These are phyloP conservation scores for Argentina silus DNA, from an alignment of 2,797 vertebrate species.

Conservation along the genomic window DNA sequence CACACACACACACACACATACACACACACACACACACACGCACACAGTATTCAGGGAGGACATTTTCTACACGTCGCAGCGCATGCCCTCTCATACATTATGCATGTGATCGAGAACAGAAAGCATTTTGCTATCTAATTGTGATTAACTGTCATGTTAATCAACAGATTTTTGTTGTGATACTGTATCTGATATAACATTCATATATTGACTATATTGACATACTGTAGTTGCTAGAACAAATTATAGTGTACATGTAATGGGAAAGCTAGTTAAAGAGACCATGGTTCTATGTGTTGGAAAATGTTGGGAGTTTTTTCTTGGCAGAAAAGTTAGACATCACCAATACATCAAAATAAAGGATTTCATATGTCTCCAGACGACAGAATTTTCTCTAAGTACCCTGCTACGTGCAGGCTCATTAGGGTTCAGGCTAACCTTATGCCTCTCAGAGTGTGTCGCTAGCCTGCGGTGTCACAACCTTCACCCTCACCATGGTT, in stretches of 20 bases:
- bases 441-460: constrained; percentile 42
- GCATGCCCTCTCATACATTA: constrained; percentile 54
- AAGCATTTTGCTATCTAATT: constrained; percentile 39
- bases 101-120: constrained; percentile 34
- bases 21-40: no score
- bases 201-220: no score
- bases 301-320: no score
- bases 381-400: neutral
- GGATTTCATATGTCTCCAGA: neutral
- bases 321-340: no score
- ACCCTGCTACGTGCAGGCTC: constrained; percentile 30
- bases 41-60: neutral
- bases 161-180: no score
- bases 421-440: constrained; percentile 41
- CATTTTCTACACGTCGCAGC: constrained; percentile 20
- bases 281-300: no score
- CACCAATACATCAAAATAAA: neutral
- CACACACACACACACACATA: no score
- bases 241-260: no score
- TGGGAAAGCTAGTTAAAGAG: no score
- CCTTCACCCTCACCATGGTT: constrained; percentile 31
- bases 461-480: constrained; percentile 42
- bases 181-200: no score
- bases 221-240: no score
- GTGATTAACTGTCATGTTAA: neutral